Conservation (phyloP, 1,140 invertebrate species). For the Drosophila azteca region DNA sequence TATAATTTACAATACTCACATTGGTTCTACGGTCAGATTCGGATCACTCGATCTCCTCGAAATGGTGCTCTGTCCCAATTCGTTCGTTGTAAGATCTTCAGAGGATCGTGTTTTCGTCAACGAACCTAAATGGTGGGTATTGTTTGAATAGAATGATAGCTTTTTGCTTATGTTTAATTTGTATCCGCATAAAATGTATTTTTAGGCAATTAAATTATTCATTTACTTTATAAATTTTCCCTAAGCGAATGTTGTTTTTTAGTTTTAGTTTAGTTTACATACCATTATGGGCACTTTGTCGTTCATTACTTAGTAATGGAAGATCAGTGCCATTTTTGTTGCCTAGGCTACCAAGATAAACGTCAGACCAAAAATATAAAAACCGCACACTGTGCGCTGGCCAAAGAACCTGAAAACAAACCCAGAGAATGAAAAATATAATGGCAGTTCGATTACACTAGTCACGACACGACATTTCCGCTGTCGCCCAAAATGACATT, state of each 20-base stretch:
- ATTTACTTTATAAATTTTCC: too few species aligned
- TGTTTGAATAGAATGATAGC: too few species aligned
- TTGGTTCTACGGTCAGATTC: slow-evolving; percentile 88
- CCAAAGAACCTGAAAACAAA: slow-evolving; percentile 88
- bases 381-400: slow-evolving; percentile 93
- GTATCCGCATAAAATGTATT: too few species aligned
- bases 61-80: slow-evolving; percentile 85
- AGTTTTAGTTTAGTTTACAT: slow-evolving; percentile 6
- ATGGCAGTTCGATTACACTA: too few species aligned
- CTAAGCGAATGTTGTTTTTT: too few species aligned
- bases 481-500: too few species aligned
- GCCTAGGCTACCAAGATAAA: slow-evolving; percentile 89
- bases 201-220: too few species aligned
- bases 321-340: slow-evolving; percentile 78
- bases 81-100: slow-evolving; percentile 89
- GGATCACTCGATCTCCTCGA: slow-evolving; percentile 92
- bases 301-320: slow-evolving; percentile 76
- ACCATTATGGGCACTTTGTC: slow-evolving; percentile 82
- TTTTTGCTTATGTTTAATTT: too few species aligned
- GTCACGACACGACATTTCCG: too few species aligned
- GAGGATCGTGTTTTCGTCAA: slow-evolving; percentile 92
- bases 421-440: slow-evolving; percentile 35
- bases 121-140: slow-evolving; percentile 74
- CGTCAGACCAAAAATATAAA: slow-evolving; percentile 92
- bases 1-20: slow-evolving; percentile 80